Base-by-base conservation (phyloP, 2,888 invertebrate genomes). In the Clanis bilineata region DNA sequence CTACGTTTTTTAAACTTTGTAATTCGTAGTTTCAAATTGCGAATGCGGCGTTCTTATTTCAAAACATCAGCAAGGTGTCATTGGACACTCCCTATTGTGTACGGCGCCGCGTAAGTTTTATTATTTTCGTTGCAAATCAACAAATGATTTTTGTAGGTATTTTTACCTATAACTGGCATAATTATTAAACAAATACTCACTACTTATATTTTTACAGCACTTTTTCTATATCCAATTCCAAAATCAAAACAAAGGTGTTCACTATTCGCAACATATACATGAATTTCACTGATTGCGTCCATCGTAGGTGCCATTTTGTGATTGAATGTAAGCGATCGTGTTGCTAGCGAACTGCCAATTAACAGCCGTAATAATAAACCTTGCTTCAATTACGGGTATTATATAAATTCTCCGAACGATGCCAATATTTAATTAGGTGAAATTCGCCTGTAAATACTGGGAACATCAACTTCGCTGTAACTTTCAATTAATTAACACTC, bases 21-120 rank as follows among this genome's bases (percentile, higher is more conserved):
- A 92, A 92, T 92, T 91, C 85, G 90, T 91, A 90, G 92, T 87
- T 92, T 92, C 92, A 69, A 85, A 83, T 92, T 91, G 88, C 91
- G 85, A 90, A 85, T 87, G 88, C 86, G 88, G 88, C 87, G 83
- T 90, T 90, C 90, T 86, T 87, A 90, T 91, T 91, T 91, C 91
- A 91, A 91, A 92, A 92, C 91, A 87, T 85, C 85, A 88, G 85
- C 71, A 86, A 89, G 88, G 90, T 90, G 91, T 91, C 90, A 91
- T 86, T 84, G 83, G 89, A 91, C 87, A 90, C 90, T 90, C 90
- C 90, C 86, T 85, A 72, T 64, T 62, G 59, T 62, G 75, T 77
- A 80, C 62, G 64, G 82, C 41, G 61, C 10, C 58, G 64, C 67
- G 82, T 78, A 87, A 89, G 77, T 85, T 18, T 10, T 10, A 51